phyloP scores from a whole-genome alignment of 1,140 invertebrate genomes.

The Pararge aegeria region DNA sequence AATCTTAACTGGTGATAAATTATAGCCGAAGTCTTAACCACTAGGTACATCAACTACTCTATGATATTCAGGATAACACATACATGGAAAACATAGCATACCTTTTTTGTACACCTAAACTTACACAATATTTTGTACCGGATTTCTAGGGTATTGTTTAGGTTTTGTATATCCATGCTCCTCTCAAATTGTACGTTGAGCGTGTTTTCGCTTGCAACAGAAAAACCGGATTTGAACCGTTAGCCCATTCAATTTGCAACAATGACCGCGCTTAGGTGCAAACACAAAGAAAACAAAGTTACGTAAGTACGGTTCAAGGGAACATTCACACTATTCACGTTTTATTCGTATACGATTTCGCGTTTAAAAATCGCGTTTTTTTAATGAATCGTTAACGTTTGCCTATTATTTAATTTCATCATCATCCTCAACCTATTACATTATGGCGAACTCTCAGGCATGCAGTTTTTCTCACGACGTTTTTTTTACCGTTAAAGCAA shows the following conservation, averaged over 20 bases:
- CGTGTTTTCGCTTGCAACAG: constrained; percentile 23
- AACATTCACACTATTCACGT: constrained; percentile 8
- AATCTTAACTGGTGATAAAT: no score
- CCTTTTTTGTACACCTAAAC: no score
- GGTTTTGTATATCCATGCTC: background rate
- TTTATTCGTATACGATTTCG: background rate
- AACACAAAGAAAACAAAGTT: constrained; percentile 39
- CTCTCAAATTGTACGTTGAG: constrained; percentile 19
- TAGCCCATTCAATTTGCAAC: constrained; percentile 44
- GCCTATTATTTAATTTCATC: no score
- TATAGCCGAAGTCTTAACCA: no score
- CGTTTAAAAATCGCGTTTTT: background rate
- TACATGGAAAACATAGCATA: no score
- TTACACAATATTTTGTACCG: background rate
- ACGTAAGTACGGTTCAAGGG: constrained; percentile 23
- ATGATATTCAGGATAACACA: no score
- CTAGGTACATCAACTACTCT: no score
- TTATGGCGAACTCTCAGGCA: no score
- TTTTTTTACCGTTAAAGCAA: no score
- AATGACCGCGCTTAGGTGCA: constrained; percentile 35
- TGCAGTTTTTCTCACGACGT: no score
- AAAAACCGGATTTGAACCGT: constrained; percentile 42
- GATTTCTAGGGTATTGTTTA: background rate
- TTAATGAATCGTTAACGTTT: no score
- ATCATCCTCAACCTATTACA: no score